phyloP scores from a whole-genome alignment of 1,140 invertebrate genomes.

The Eriocheir sinensis region DNA sequence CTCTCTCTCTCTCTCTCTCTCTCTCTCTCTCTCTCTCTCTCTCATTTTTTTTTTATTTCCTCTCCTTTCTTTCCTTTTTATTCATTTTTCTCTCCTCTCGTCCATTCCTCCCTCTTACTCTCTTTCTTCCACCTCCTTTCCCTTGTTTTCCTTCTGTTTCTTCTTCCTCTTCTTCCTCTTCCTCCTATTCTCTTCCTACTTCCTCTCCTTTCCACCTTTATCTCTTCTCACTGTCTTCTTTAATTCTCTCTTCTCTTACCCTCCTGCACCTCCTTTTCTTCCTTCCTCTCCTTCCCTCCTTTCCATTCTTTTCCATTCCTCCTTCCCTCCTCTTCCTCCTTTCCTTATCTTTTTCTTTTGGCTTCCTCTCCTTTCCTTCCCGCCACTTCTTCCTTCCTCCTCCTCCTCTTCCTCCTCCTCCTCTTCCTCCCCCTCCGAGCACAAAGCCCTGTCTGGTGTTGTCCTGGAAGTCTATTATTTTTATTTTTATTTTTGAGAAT shows the following conservation, averaged over 20 bases:
- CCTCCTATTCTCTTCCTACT: not conserved
- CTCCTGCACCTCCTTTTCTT: too few species aligned
- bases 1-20: conserved; percentile 22
- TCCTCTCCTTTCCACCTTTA: too few species aligned
- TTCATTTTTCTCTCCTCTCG: not conserved
- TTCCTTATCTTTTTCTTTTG: not conserved
- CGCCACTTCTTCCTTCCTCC: too few species aligned
- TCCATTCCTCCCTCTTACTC: not conserved
- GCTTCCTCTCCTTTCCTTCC: not conserved
- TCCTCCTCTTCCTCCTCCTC: not conserved
- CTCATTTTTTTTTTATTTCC: too few species aligned
- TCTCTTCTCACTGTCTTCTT: too few species aligned
- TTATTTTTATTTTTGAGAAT: not conserved
- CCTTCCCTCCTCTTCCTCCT: too few species aligned
- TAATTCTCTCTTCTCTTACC: too few species aligned
- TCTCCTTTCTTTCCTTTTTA: not conserved
- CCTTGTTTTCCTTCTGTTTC: not conserved
- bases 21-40: conserved; percentile 22
- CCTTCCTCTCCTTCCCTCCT: not conserved
- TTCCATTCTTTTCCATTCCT: not conserved
- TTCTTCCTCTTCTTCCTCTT: too few species aligned
- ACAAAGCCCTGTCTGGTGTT: not conserved
- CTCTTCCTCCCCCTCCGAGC: not conserved
- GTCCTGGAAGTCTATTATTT: not conserved
- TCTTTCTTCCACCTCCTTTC: not conserved